These are phyloP conservation scores for Seladonia tumulorum DNA, from an alignment of 2,888 invertebrate genomes.

Conservation along the genomic window DNA sequence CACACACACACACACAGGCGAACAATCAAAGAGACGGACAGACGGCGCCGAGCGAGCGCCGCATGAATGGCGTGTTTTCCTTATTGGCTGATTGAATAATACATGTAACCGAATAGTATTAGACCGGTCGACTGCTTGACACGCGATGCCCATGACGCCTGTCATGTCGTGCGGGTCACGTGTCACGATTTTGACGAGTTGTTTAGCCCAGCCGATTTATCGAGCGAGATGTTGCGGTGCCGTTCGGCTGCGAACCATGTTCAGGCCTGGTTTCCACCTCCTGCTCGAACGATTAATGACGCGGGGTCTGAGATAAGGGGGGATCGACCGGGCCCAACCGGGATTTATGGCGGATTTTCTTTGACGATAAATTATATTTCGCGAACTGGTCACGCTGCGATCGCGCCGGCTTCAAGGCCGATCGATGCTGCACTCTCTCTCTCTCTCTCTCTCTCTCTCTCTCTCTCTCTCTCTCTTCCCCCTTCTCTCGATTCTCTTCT, in stretches of 20 bases:
- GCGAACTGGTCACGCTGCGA: neutral
- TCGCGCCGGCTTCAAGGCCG: conserved; percentile 5
- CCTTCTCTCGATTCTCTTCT: neutral
- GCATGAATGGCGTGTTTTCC: conserved; percentile 72
- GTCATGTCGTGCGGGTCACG: conserved; percentile 73
- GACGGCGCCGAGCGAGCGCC: conserved; percentile 2
- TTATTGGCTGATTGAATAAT: conserved; percentile 76
- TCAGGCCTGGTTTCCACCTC: conserved; percentile 15
- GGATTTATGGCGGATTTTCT: conserved; percentile 57
- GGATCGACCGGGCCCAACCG: neutral
- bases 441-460: too few relatives aligned
- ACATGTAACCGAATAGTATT: conserved; percentile 75
- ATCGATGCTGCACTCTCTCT: neutral
- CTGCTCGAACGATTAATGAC: conserved; percentile 58
- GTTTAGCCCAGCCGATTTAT: conserved; percentile 71
- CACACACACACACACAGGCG: neutral
- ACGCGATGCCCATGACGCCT: conserved; percentile 74
- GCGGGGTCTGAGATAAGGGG: conserved; percentile 49
- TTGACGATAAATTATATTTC: conserved; percentile 37
- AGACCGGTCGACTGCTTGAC: conserved; percentile 66
- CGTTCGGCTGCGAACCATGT: conserved; percentile 17
- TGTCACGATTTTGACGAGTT: conserved; percentile 75
- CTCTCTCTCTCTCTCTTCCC: too few relatives aligned
- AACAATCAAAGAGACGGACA: too few relatives aligned
- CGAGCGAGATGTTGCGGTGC: conserved; percentile 51